Percentiles rank a stretch among this genome's conserved stretches.
phyloP scores from a whole-genome alignment of 2,113 vertebrate genomes.

The Macroglossus sobrinus region DNA sequence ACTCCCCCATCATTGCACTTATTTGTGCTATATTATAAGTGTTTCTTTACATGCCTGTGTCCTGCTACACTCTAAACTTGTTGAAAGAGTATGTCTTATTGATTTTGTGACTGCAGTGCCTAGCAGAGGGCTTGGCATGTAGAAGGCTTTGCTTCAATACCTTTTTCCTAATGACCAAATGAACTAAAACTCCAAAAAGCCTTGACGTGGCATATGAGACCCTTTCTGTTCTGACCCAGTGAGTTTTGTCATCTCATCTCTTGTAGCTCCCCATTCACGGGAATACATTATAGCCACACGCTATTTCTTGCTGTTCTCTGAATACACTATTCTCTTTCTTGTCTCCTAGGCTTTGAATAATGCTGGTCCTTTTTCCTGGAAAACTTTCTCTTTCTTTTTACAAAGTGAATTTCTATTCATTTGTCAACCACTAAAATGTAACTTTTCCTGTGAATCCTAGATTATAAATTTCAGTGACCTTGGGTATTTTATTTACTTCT shows the following conservation, averaged over 20 bases:
- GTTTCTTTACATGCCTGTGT: neutral
- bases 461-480: neutral
- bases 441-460: neutral
- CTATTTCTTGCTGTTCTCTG: neutral
- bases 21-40: neutral
- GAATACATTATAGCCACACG: neutral
- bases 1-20: neutral
- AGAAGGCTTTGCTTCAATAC: neutral
- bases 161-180: constrained; percentile 22
- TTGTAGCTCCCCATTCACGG: neutral
- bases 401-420: neutral
- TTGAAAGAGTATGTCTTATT: neutral
- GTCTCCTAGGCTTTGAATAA: constrained; percentile 5
- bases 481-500: constrained; percentile 22
- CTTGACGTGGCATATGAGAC: neutral
- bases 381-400: constrained; percentile 21
- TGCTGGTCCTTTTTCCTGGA: neutral
- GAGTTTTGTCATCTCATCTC: neutral
- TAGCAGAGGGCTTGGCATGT: neutral
- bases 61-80: neutral
- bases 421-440: neutral
- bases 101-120: neutral
- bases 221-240: neutral
- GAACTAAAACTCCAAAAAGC: constrained; percentile 16
- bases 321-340: neutral